Conservation (phyloP, 2,888 invertebrate genomes). For the Tetrapedia diversipes region DNA sequence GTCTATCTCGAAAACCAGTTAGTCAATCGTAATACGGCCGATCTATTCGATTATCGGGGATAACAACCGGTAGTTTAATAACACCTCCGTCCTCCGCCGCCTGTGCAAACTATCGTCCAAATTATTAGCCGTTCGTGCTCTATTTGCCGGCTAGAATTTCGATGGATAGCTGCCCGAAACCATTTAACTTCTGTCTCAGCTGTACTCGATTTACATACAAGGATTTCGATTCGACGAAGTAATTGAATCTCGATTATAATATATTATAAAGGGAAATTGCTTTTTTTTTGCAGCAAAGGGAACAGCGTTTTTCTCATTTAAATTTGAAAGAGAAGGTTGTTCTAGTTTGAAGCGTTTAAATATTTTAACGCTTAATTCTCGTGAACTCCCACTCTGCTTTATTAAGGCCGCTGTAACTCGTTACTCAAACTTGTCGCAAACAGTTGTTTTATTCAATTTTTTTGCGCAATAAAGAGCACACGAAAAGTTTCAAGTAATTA, state of each 20-base stretch:
- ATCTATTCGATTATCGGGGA: constrained; percentile 56
- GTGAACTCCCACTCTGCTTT: not conserved
- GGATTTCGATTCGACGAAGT: too few relatives aligned
- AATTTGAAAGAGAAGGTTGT: not conserved
- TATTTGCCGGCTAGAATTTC: not conserved
- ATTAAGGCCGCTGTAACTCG: not conserved
- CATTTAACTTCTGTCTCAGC: not conserved
- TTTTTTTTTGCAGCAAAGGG: too few relatives aligned
- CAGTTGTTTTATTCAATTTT: not conserved
- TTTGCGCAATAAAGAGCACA: not conserved
- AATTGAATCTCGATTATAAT: too few relatives aligned
- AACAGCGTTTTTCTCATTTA: too few relatives aligned
- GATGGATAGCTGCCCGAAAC: not conserved
- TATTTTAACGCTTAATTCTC: not conserved
- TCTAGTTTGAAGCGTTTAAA: not conserved
- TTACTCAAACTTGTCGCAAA: constrained; percentile 13
- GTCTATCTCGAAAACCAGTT: constrained; percentile 53
- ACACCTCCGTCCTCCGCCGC: not conserved
- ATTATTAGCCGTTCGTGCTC: constrained; percentile 34
- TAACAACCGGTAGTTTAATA: constrained; percentile 46
- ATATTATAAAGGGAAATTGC: too few relatives aligned
- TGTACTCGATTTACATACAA: not conserved
- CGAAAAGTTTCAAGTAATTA: not conserved
- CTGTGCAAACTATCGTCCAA: not conserved
- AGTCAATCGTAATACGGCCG: constrained; percentile 45